phyloP scores from a whole-genome alignment of 1,140 invertebrate species.

The Drosophila miranda region DNA sequence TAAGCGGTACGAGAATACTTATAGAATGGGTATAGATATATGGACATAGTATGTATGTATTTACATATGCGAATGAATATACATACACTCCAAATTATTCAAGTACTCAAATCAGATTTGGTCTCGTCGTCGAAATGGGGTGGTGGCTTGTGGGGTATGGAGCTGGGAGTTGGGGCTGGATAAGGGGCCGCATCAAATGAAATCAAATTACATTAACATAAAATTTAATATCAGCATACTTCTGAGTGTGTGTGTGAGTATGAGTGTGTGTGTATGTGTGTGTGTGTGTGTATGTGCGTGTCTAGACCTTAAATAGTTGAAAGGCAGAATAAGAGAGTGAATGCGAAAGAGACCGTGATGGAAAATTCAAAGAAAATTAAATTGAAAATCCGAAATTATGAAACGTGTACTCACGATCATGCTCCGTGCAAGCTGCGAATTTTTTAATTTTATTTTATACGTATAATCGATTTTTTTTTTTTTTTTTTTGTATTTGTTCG shows the following conservation, averaged over 20 bases:
- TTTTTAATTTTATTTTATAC: slow-evolving; percentile 46
- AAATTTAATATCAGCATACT: slow-evolving; percentile 72
- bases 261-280: slow-evolving; percentile 1
- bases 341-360: slow-evolving; percentile 11
- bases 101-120: slow-evolving; percentile 39
- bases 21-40: slow-evolving; percentile 10
- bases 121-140: slow-evolving; percentile 5
- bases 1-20: slow-evolving; percentile 3
- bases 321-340: slow-evolving; percentile 18
- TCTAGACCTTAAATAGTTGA: slow-evolving; percentile 56
- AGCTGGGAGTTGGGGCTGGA: neutral
- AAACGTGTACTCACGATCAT: slow-evolving; percentile 90
- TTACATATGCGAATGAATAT: slow-evolving; percentile 30
- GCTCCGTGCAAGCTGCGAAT: slow-evolving; percentile 90
- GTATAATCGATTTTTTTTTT: slow-evolving; percentile 48
- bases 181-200: slow-evolving; percentile 27
- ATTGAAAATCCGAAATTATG: slow-evolving; percentile 68
- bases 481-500: slow-evolving; percentile 83
- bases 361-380: slow-evolving; percentile 44
- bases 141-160: neutral
- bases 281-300: slow-evolving; percentile 25
- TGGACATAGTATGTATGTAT: neutral
- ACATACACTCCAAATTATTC: slow-evolving; percentile 35
- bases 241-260: slow-evolving; percentile 21
- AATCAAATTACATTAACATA: slow-evolving; percentile 76